Evolutionary conservation across 1,140 invertebrate genomes (phyloP).

Genomic region (Alviniconcha marisindica): DNA sequence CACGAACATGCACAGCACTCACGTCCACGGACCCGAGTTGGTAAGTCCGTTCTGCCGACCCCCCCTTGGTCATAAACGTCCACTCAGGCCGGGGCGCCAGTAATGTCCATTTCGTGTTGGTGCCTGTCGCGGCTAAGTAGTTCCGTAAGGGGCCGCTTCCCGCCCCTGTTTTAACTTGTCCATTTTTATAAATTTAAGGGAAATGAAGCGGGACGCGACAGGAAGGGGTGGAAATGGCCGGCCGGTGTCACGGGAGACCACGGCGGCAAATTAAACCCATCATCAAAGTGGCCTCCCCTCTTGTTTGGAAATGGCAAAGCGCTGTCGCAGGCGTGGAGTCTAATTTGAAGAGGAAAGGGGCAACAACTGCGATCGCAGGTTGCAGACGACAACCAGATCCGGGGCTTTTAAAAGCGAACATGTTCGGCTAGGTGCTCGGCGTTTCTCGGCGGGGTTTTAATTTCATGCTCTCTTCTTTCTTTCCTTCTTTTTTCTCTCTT

Average conservation of each 20-base stretch:
- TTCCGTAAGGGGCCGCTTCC: not conserved
- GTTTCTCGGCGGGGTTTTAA: not conserved
- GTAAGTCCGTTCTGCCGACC: too few relatives aligned
- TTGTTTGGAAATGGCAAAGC: conserved; percentile 35
- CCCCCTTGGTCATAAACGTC: too few relatives aligned
- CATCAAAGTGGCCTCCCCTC: conserved; percentile 24
- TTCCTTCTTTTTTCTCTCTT: not conserved
- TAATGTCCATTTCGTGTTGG: conserved; percentile 12
- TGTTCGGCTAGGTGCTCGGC: not conserved
- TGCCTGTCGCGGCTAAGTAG: not conserved
- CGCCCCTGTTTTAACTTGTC: conserved; percentile 31
- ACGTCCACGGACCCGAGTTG: too few relatives aligned
- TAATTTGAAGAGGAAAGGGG: conserved; percentile 34
- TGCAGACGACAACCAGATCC: not conserved
- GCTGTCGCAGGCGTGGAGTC: not conserved
- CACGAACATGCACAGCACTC: not conserved
- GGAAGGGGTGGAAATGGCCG: conserved; percentile 13
- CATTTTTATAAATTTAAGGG: conserved; percentile 27
- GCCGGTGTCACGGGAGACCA: not conserved
- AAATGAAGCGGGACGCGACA: conserved; percentile 15
- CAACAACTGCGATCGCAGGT: not conserved
- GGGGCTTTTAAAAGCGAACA: conserved; percentile 1
- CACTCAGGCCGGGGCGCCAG: not conserved
- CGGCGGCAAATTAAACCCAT: not conserved
- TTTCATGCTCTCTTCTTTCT: not conserved